Evolutionary conservation across 2,113 vertebrate genomes (phyloP).

Genomic region (Apistogramma diplotaenia): DNA sequence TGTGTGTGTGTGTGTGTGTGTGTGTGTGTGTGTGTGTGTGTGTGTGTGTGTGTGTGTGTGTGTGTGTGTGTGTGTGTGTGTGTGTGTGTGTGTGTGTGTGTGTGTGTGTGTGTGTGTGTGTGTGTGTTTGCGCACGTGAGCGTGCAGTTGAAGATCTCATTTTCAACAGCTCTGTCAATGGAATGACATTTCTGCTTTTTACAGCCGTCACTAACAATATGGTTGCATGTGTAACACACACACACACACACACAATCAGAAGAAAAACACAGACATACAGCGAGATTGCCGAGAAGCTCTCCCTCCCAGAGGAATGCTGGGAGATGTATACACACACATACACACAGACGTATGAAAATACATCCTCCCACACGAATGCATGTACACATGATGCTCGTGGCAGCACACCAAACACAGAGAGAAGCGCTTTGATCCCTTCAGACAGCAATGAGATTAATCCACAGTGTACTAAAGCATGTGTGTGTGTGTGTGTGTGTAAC

Average conservation of each 20-base stretch:
- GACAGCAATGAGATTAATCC: constrained; percentile 65
- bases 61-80: too few species aligned
- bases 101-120: background rate
- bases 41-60: too few species aligned
- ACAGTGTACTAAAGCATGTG: constrained; percentile 38
- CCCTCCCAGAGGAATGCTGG: constrained; percentile 21
- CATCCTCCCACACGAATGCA: constrained; percentile 44
- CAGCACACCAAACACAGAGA: constrained; percentile 32
- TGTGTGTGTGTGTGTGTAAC: constrained; percentile 12
- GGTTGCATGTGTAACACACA: background rate
- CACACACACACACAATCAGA: background rate
- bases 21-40: too few species aligned
- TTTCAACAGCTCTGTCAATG: constrained; percentile 17
- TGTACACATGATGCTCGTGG: constrained; percentile 47
- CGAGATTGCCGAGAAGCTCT: constrained; percentile 46
- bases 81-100: background rate
- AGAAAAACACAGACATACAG: constrained; percentile 47
- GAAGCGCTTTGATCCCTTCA: constrained; percentile 59
- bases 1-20: background rate
- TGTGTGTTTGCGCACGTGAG: too few species aligned
- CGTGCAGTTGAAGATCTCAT: background rate
- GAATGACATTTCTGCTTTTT: constrained; percentile 12
- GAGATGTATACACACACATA: constrained; percentile 7
- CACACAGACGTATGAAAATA: background rate
- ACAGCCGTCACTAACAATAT: constrained; percentile 20